Evolutionary conservation across 30 jellyfish, hydroid and myxozoan genomes (phyloP).

Genomic region (Chrysaora quinquecirrha): DNA sequence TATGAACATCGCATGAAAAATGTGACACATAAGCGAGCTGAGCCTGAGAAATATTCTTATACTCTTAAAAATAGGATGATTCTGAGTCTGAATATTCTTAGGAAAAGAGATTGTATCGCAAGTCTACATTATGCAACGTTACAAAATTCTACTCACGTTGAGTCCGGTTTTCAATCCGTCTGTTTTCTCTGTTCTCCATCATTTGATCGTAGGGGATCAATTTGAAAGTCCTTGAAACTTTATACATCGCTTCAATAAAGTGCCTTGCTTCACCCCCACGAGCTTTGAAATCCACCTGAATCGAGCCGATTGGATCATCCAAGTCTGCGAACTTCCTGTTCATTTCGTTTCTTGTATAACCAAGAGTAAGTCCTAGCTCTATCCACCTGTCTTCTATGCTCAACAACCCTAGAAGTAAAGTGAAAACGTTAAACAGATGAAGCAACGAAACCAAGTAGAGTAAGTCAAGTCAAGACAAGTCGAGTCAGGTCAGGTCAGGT

Average conservation of each 20-base stretch:
- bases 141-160: constrained; percentile 35
- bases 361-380: constrained; percentile 77
- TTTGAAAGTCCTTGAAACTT: constrained; percentile 72
- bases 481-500: too few relatives aligned
- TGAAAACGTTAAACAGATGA: not conserved
- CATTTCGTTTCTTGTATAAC: constrained; percentile 74
- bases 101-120: too few relatives aligned
- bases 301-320: constrained; percentile 58
- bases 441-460: not conserved
- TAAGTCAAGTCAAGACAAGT: too few relatives aligned
- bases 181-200: constrained; percentile 86
- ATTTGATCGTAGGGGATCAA: constrained; percentile 70
- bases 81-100: too few relatives aligned
- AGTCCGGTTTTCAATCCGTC: constrained; percentile 55
- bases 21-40: too few relatives aligned
- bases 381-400: constrained; percentile 83
- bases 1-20: too few relatives aligned
- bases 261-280: constrained; percentile 80
- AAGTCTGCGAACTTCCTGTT: constrained; percentile 47
- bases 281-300: constrained; percentile 66
- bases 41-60: too few relatives aligned
- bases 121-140: not conserved
- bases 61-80: too few relatives aligned
- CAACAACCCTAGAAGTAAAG: constrained; percentile 55
- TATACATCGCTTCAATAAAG: constrained; percentile 61